phyloP scores from a whole-genome alignment of 2,888 invertebrate species.

The Augiades crinisus region DNA sequence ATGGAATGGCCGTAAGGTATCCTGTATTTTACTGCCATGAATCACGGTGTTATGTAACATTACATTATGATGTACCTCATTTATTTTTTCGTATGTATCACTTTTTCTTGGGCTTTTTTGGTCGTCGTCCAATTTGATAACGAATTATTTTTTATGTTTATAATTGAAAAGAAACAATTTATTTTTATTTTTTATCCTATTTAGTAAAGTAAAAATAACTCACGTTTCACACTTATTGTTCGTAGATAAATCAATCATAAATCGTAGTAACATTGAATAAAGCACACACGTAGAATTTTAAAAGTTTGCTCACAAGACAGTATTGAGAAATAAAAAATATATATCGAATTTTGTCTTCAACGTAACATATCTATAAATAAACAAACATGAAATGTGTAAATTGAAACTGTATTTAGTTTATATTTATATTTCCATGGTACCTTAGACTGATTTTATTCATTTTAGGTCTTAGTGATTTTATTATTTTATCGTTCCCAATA shows the following conservation, averaged over 20 bases:
- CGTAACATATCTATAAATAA: not conserved
- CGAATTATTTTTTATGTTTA: too few relatives aligned
- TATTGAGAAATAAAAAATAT: conserved; percentile 1
- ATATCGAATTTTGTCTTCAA: conserved; percentile 1
- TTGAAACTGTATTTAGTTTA: not conserved
- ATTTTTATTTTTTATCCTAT: not conserved
- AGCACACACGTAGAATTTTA: conserved; percentile 6
- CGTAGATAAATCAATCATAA: too few relatives aligned
- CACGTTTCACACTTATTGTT: too few relatives aligned
- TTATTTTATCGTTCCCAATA: too few relatives aligned
- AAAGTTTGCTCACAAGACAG: conserved; percentile 19
- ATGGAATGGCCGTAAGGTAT: too few relatives aligned
- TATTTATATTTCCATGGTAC: conserved; percentile 5
- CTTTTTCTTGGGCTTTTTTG: too few relatives aligned
- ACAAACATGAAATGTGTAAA: not conserved
- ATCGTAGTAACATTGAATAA: not conserved
- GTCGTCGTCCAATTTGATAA: too few relatives aligned
- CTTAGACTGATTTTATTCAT: conserved; percentile 21
- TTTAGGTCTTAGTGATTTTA: not conserved
- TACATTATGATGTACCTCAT: too few relatives aligned
- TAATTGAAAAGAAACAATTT: not conserved
- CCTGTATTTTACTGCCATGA: too few relatives aligned
- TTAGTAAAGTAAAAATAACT: too few relatives aligned
- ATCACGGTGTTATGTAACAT: too few relatives aligned
- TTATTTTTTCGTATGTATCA: too few relatives aligned